Percentiles rank a stretch among this genome's conserved stretches.
phyloP scores from a whole-genome alignment of 2,113 vertebrate genomes.

The Alligator sinensis region DNA sequence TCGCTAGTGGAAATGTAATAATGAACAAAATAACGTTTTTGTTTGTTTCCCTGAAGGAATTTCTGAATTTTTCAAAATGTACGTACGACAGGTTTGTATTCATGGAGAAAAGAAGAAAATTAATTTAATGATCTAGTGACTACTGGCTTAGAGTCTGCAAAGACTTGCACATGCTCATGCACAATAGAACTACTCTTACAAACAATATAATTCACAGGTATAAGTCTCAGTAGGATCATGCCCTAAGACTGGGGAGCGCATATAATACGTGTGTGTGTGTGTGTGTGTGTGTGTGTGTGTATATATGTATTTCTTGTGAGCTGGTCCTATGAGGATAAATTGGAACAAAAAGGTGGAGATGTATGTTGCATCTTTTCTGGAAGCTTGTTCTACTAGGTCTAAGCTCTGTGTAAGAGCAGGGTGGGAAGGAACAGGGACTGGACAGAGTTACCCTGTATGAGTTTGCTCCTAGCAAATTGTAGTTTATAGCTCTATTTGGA shows the following conservation, averaged over 20 bases:
- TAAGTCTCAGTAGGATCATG: no score
- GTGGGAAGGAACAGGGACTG: neutral
- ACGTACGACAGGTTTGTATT: neutral
- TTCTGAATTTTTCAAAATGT: slow-evolving; percentile 34
- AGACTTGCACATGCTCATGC: neutral
- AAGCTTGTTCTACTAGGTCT: neutral
- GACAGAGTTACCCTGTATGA: no score
- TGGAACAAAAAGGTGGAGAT: neutral
- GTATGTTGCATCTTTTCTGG: neutral
- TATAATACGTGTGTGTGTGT: no score
- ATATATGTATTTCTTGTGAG: neutral
- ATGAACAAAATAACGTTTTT: slow-evolving; percentile 44
- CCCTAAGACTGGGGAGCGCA: neutral
- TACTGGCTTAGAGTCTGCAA: slow-evolving; percentile 42
- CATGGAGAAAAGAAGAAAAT: slow-evolving; percentile 45
- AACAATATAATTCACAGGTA: no score
- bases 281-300: no score
- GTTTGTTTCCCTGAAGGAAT: neutral
- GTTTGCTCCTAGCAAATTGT: neutral
- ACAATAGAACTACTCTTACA: no score
- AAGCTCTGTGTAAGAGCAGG: neutral
- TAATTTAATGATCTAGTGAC: neutral
- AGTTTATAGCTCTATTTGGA: neutral
- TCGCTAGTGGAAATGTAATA: slow-evolving; percentile 20
- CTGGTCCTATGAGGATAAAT: neutral